Evolutionary conservation across 2,888 invertebrate species (phyloP).

Genomic region (Neoascia interrupta): DNA sequence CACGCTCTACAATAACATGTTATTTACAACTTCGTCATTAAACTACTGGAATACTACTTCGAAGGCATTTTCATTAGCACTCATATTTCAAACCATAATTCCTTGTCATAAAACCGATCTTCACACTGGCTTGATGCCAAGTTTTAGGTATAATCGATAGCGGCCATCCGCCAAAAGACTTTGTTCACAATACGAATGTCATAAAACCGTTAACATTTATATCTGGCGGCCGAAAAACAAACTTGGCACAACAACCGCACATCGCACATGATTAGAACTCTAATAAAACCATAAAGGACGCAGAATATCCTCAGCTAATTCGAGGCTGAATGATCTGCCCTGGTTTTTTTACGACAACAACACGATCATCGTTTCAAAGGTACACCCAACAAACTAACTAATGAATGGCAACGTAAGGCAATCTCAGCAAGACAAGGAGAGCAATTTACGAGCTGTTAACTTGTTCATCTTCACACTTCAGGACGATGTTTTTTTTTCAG

Average conservation of each 20-base stretch:
- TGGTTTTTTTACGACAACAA: conserved; percentile 27
- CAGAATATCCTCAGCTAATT: conserved; percentile 33
- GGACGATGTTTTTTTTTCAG: conserved; percentile 30
- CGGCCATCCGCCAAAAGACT: not conserved
- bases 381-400: too few relatives aligned
- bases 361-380: too few relatives aligned
- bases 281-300: conserved; percentile 52
- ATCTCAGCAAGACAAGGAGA: conserved; percentile 35
- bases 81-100: not conserved
- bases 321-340: conserved; percentile 10
- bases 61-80: not conserved
- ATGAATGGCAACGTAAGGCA: conserved; percentile 27
- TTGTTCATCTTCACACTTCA: conserved; percentile 60
- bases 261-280: conserved; percentile 44
- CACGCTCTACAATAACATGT: too few relatives aligned
- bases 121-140: conserved; percentile 9
- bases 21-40: not conserved
- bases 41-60: not conserved
- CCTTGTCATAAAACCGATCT: conserved; percentile 31
- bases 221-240: conserved; percentile 21
- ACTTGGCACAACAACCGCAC: conserved; percentile 32
- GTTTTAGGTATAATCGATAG: conserved; percentile 40
- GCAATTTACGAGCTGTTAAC: conserved; percentile 61
- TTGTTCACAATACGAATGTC: conserved; percentile 5
- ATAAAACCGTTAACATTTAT: conserved; percentile 17